phyloP scores from a whole-genome alignment of 2,888 invertebrate genomes.

The Xanthorhoe designata region DNA sequence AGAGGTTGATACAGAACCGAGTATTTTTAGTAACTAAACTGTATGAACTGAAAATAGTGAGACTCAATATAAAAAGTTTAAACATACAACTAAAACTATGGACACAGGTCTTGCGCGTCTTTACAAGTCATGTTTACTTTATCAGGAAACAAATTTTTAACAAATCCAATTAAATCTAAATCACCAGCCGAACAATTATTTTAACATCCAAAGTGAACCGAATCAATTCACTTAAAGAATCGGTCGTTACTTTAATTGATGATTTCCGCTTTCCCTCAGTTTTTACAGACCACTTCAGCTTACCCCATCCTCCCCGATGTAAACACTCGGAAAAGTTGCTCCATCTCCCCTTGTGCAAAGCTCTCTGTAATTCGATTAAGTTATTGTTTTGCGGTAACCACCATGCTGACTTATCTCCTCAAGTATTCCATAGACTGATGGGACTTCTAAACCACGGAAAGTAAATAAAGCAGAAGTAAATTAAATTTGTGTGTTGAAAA shows the following conservation, averaged over 20 bases:
- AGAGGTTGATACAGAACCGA: too few relatives aligned
- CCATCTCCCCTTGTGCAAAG: conserved; percentile 46
- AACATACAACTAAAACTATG: too few relatives aligned
- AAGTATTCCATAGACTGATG: conserved; percentile 21
- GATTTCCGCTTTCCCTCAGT: conserved; percentile 40
- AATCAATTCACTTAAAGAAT: conserved; percentile 30
- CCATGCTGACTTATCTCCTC: conserved; percentile 38
- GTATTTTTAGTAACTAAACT: too few relatives aligned
- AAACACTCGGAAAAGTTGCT: conserved; percentile 35
- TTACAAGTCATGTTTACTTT: too few relatives aligned
- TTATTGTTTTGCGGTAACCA: conserved; percentile 55
- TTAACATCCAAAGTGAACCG: conserved; percentile 13
- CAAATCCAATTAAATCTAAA: conserved; percentile 12
- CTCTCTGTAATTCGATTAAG: conserved; percentile 58
- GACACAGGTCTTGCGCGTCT: too few relatives aligned
- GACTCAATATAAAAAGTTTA: too few relatives aligned
- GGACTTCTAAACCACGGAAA: conserved; percentile 12
- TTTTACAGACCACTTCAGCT: conserved; percentile 41
- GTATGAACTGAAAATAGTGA: too few relatives aligned
- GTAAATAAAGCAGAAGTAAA: conserved; percentile 14
- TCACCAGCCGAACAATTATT: conserved; percentile 7
- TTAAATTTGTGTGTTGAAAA: not conserved
- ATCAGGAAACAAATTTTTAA: not conserved
- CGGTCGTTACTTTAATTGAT: conserved; percentile 35
- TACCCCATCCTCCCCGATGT: conserved; percentile 39